These are phyloP conservation scores for Ia io DNA, from an alignment of 2,113 vertebrate genomes.

Conservation along the genomic window DNA sequence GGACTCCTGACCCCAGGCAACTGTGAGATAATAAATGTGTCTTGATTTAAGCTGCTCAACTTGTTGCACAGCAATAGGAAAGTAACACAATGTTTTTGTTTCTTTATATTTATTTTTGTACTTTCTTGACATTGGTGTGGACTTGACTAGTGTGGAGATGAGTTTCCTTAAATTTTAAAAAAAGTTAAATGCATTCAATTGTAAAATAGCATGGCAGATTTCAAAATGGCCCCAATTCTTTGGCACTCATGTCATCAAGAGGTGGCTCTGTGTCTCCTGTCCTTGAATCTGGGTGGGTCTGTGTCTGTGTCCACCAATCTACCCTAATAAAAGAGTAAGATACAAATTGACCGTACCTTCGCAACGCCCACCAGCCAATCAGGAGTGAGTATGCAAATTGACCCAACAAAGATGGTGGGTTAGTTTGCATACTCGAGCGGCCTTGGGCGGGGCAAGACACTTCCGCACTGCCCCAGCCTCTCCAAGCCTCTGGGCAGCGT, in stretches of 20 bases:
- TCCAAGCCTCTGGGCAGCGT: too few species aligned
- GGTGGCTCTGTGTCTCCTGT: neutral
- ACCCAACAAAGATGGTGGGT: too few species aligned
- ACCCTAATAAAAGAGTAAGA: too few species aligned
- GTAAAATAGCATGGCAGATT: neutral
- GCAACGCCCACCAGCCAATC: too few species aligned
- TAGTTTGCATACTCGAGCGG: too few species aligned
- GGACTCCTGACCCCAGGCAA: accelerated
- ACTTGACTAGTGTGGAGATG: neutral
- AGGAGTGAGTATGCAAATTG: too few species aligned
- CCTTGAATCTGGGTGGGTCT: neutral
- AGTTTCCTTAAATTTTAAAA: neutral
- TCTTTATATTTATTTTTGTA: neutral
- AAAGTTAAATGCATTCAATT: neutral
- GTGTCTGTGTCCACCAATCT: neutral
- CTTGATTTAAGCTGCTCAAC: too few species aligned
- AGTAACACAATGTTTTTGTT: neutral
- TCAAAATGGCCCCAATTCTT: neutral
- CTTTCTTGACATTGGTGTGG: neutral
- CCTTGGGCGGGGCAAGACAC: too few species aligned
- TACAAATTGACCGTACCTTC: too few species aligned
- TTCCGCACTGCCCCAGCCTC: too few species aligned
- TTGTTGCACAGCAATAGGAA: neutral
- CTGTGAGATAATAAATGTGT: accelerated
- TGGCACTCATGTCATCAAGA: neutral